A percentile compares a stretch with the other conserved stretches of the same genome.
Conservation (phyloP, 1,140 invertebrate species). For the Macrobrachium rosenbergii region DNA sequence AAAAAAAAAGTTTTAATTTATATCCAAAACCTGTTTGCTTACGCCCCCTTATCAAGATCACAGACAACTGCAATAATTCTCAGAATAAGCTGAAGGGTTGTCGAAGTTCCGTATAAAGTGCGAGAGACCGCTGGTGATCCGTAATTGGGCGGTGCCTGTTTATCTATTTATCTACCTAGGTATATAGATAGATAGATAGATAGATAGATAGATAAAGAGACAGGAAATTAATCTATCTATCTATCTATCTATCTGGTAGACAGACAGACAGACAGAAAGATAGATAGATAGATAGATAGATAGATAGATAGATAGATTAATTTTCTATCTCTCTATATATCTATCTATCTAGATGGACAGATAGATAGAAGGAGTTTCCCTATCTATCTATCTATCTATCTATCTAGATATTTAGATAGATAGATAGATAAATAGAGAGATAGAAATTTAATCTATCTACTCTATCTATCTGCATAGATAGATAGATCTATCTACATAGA, state of each 20-base stretch:
- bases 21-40: too few species aligned
- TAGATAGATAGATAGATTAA: conserved; percentile 6
- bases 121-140: too few species aligned
- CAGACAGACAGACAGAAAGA: neutral
- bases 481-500: neutral
- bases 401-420: neutral
- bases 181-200: too few species aligned
- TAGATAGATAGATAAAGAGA: too few species aligned
- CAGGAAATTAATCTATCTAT: too few species aligned
- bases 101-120: too few species aligned
- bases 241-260: neutral
- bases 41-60: too few species aligned
- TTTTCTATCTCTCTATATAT: conserved; percentile 10
- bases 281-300: conserved; percentile 7
- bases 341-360: neutral
- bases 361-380: neutral
- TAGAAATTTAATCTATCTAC: neutral
- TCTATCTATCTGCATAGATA: neutral
- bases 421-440: neutral
- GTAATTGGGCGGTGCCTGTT: too few species aligned
- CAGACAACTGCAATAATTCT: too few species aligned
- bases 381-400: conserved; percentile 6
- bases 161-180: too few species aligned
- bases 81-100: too few species aligned
- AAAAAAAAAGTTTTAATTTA: too few species aligned